Conservation (phyloP, 1,140 invertebrate genomes). For the Triops cancriformis region DNA sequence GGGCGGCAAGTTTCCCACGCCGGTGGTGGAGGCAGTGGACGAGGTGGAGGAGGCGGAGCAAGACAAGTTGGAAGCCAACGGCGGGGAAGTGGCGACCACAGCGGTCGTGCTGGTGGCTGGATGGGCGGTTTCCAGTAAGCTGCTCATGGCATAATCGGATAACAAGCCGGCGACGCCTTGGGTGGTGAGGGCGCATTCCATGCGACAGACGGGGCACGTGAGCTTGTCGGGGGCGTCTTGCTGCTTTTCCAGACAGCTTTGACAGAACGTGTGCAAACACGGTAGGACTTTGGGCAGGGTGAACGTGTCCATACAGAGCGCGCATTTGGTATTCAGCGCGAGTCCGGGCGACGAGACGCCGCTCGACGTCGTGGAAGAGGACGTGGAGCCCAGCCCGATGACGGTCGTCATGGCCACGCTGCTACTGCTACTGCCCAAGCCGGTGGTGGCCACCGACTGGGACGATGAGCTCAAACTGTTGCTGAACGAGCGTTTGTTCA, state of each 20-base stretch:
- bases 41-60: conserved; percentile 7
- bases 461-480: background rate
- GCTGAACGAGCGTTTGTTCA: conserved; percentile 2
- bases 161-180: conserved; percentile 53
- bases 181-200: conserved; percentile 53
- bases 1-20: background rate
- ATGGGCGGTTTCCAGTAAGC: conserved; percentile 38
- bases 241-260: conserved; percentile 63
- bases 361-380: conserved; percentile 24
- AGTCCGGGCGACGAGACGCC: conserved; percentile 27
- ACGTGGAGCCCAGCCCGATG: conserved; percentile 20
- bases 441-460: background rate
- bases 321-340: conserved; percentile 50
- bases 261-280: conserved; percentile 76
- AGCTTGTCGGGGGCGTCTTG: conserved; percentile 66
- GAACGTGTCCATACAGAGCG: conserved; percentile 68
- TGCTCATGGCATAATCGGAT: conserved; percentile 56
- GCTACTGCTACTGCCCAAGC: background rate
- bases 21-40: background rate
- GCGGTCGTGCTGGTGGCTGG: conserved; percentile 37
- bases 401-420: background rate
- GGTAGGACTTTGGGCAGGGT: conserved; percentile 60
- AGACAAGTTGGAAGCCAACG: background rate
- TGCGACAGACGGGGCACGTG: conserved; percentile 68
- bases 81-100: conserved; percentile 36